phyloP scores from a whole-genome alignment of 2,113 vertebrate genomes.

The Empidonax traillii region DNA sequence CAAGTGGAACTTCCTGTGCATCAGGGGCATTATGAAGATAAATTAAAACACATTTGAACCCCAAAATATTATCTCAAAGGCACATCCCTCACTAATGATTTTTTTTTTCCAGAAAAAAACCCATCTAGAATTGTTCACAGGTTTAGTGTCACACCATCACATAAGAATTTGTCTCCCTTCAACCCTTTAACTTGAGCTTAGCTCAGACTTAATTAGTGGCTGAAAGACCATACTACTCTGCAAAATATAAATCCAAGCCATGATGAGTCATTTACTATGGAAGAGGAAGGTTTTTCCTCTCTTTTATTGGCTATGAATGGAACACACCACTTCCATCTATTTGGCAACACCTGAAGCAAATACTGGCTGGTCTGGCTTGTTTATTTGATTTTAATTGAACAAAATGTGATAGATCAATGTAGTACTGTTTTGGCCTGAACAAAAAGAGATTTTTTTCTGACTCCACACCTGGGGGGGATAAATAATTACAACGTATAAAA shows the following conservation, averaged over 20 bases:
- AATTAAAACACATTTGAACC: background rate
- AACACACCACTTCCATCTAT: background rate
- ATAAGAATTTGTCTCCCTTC: background rate
- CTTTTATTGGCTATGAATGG: background rate
- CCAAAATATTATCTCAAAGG: background rate
- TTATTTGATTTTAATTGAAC: background rate
- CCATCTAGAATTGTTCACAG: background rate
- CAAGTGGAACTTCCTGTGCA: background rate
- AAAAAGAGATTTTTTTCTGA: background rate
- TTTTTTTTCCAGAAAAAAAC: background rate
- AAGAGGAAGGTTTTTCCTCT: background rate
- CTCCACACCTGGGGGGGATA: background rate
- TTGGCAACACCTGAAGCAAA: background rate
- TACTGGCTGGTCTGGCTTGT: background rate
- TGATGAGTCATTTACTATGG: background rate
- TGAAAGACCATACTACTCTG: background rate
- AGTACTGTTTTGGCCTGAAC: background rate
- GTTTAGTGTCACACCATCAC: background rate
- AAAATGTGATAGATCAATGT: background rate
- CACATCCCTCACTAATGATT: background rate
- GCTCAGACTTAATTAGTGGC: background rate
- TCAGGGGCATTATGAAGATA: background rate
- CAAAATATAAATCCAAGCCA: background rate
- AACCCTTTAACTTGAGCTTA: background rate
- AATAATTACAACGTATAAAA: background rate